Percentiles rank a stretch among this genome's conserved stretches.
phyloP scores from a whole-genome alignment of 1,140 invertebrate species.

The Patella vulgata region DNA sequence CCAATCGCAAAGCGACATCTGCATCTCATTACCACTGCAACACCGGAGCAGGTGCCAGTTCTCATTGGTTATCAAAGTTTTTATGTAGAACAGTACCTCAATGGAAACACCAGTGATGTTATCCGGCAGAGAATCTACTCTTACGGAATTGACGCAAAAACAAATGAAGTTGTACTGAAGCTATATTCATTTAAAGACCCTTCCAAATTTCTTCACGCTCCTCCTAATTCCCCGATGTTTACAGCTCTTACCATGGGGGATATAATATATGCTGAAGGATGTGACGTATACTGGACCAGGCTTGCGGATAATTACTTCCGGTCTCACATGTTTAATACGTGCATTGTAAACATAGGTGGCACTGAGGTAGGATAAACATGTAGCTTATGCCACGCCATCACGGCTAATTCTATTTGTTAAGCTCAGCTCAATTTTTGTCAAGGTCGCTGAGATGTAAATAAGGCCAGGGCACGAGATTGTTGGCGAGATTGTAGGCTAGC shows the following conservation, averaged over 20 bases:
- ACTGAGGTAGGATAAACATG: conserved; percentile 9
- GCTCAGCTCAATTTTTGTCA: too few relatives aligned
- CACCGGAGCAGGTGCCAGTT: not conserved
- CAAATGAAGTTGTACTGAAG: not conserved
- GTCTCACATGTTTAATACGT: conserved; percentile 7
- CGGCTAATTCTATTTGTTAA: too few relatives aligned
- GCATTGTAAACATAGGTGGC: conserved; percentile 3
- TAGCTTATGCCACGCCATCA: too few relatives aligned
- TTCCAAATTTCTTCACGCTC: not conserved
- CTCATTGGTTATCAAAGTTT: not conserved
- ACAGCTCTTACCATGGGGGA: not conserved
- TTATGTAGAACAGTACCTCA: not conserved
- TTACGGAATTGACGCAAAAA: not conserved
- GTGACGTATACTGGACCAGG: conserved; percentile 9
- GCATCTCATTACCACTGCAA: not conserved
- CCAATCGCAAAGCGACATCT: conserved; percentile 7
- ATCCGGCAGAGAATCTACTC: conserved; percentile 4
- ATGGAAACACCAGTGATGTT: not conserved
- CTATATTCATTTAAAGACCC: not conserved
- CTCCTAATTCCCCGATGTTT: not conserved
- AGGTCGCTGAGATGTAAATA: too few relatives aligned
- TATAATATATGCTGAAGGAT: conserved; percentile 5
- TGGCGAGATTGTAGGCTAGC: too few relatives aligned
- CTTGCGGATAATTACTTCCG: not conserved
- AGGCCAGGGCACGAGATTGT: too few relatives aligned